Evolutionary conservation across 1,140 invertebrate genomes (phyloP), one percentile per base, ranked within the genome.

Genomic region (Amphibalanus amphitrite): DNA sequence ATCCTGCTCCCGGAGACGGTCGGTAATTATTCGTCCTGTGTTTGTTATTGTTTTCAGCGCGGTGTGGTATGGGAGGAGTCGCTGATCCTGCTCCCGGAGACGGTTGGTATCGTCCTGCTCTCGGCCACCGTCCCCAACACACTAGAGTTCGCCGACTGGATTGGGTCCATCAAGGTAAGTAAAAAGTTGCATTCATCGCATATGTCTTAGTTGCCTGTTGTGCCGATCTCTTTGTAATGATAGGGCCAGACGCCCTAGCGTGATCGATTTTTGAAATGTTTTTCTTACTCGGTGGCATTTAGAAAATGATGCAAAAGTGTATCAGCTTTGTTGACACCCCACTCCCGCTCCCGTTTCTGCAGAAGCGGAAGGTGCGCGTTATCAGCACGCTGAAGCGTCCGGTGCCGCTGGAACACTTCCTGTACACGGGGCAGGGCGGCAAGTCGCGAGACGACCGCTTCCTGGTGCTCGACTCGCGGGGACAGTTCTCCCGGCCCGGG

Each of bases 91-190:
- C n/a, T n/a, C n/a, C n/a, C n/a, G n/a, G n/a, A n/a, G n/a, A 92
- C 95, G 79, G 93, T 99, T 1, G 93, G 89, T 75, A 95, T 99
- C 72, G 94, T 99, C 3, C 90, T 99, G 87, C 82, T 99, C 20
- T 97, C 93, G 79, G 97, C 97, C 0, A 99, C 97, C 1, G 96
- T 99, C 30, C 95, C 97, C 0, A 99, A 99, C 81, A 91, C 93
- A 3, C 81, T 95, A 73, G 89, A 97, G 80, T 95, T 99, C 83
- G 96, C 96, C 0, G 90, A 96, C 78, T 99, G 97, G 97, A 90
- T 99, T 67, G 97, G 97, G 80, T 84, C 78, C 77, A 81, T 75
- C 64, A 73, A 74, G 67, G 69, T 72, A 8, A 70, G 67, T 26
- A n/a, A n/a, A n/a, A 59, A 13, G 47, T 25, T 25, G 25, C 47